Evolutionary conservation across 2,888 invertebrate genomes (phyloP), one percentile per base, ranked within the genome.

Genomic region (Lasioglossum vierecki): DNA sequence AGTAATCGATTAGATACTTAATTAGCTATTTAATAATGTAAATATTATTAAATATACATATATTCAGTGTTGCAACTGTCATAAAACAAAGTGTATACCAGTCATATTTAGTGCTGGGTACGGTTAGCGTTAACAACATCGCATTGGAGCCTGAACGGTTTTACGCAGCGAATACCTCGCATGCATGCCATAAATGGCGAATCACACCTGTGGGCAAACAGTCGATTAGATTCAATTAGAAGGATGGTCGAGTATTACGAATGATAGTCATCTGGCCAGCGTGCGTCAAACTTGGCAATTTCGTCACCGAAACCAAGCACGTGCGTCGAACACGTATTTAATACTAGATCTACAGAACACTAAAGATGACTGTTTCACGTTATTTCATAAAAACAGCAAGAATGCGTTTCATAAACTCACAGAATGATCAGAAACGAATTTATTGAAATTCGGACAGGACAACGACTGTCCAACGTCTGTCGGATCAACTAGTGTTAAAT

Each of bases 191-290:
- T 22, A 41, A 49, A 72, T 5, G 26, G 41, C 26, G 26, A 49
- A 66, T 75, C 39, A 13, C 76, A 68, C 39, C 57, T 22, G 1
- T 44, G 68, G 49, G 22, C 66, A 80, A 87, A 85, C 79, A 83
- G 71, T 80, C 35, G 76, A 82, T 89, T 89, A 88, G 88, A 66
- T 41, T 44, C 57, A 41, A 83, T 89, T 88, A 89, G 85, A 85
- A 30, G 35, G 41, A 30, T 39, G 18, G 30, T 60, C 44, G 18
- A 63, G 18, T 26, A 76, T 15, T 4, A 15, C 8, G 26, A 26
- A 60, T 35, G 44, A 72, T 22, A n/a, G 71, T 77, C 78, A 79
- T 68, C 53, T 79, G 72, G 49, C 8, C 15, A 57, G 39, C 46
- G 68, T 22, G 68, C 68, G 39, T 39, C 22, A 30, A 73, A 53